A percentile compares a stretch with the other conserved stretches of the same genome.
phyloP scores from a whole-genome alignment of 2,888 invertebrate species.

The Charanyca ferruginea region DNA sequence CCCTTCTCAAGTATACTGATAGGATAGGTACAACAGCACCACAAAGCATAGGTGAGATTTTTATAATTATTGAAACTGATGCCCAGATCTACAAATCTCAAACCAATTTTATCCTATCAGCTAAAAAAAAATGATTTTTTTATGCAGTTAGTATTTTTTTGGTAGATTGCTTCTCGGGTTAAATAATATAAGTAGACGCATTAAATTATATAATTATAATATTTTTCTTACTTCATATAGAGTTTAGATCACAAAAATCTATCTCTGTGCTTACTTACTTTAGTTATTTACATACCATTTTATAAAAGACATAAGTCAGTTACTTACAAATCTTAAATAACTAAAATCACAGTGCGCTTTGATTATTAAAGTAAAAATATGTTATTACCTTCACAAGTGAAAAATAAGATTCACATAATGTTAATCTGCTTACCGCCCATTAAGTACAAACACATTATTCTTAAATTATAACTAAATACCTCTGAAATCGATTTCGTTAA shows the following conservation, averaged over 20 bases:
- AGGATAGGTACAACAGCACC: too few relatives aligned
- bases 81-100: not conserved
- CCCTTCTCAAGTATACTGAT: not conserved
- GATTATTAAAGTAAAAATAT: slow-evolving; percentile 34
- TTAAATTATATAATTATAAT: slow-evolving; percentile 32
- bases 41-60: not conserved
- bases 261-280: not conserved
- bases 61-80: not conserved
- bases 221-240: slow-evolving; percentile 12
- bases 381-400: slow-evolving; percentile 8
- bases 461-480: slow-evolving; percentile 1
- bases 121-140: not conserved
- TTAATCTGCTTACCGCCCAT: slow-evolving; percentile 34
- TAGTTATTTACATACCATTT: slow-evolving; percentile 30
- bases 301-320: slow-evolving; percentile 19
- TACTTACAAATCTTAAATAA: slow-evolving; percentile 41
- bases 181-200: slow-evolving; percentile 23
- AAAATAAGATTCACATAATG: slow-evolving; percentile 21
- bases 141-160: not conserved
- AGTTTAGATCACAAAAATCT: slow-evolving; percentile 4
- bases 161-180: not conserved
- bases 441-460: slow-evolving; percentile 26
- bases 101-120: not conserved
- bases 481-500: slow-evolving; percentile 23
- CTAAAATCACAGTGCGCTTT: slow-evolving; percentile 68